These are phyloP conservation scores for Sclerodermus sp. DNA, from an alignment of 2,888 invertebrate species.

Conservation along the genomic window DNA sequence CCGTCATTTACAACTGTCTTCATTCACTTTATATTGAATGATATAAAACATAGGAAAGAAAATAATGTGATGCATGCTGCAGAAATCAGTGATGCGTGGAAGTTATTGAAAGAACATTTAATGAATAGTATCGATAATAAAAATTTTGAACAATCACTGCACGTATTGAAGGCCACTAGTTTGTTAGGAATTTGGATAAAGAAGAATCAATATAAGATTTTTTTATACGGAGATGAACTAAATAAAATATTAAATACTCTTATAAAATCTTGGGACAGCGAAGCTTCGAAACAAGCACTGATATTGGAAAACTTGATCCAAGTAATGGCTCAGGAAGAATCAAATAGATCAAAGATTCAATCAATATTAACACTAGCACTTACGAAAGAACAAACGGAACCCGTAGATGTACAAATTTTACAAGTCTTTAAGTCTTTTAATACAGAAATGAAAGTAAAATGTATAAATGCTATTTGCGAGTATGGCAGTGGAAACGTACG, in stretches of 20 bases:
- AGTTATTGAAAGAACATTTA: slow-evolving; percentile 28
- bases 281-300: slow-evolving; percentile 8
- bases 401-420: slow-evolving; percentile 26
- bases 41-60: slow-evolving; percentile 27
- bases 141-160: slow-evolving; percentile 28
- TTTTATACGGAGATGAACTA: slow-evolving; percentile 32
- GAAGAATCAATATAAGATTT: slow-evolving; percentile 21
- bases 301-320: slow-evolving; percentile 41
- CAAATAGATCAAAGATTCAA: slow-evolving; percentile 34
- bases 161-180: slow-evolving; percentile 31
- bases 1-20: slow-evolving; percentile 37
- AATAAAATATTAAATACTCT: slow-evolving; percentile 22
- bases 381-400: slow-evolving; percentile 13
- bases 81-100: slow-evolving; percentile 40
- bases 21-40: slow-evolving; percentile 38
- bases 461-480: slow-evolving; percentile 38
- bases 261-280: slow-evolving; percentile 21
- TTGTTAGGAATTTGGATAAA: slow-evolving; percentile 32
- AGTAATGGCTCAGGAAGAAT: slow-evolving; percentile 40
- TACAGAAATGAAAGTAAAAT: slow-evolving; percentile 35
- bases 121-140: slow-evolving; percentile 13
- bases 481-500: slow-evolving; percentile 35
- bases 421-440: slow-evolving; percentile 40
- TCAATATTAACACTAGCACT: slow-evolving; percentile 41
- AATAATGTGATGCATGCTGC: slow-evolving; percentile 14